These are phyloP conservation scores for Hydractinia echinata DNA, from an alignment of 30 jellyfish, hydroid and myxozoan species.

Conservation along the genomic window DNA sequence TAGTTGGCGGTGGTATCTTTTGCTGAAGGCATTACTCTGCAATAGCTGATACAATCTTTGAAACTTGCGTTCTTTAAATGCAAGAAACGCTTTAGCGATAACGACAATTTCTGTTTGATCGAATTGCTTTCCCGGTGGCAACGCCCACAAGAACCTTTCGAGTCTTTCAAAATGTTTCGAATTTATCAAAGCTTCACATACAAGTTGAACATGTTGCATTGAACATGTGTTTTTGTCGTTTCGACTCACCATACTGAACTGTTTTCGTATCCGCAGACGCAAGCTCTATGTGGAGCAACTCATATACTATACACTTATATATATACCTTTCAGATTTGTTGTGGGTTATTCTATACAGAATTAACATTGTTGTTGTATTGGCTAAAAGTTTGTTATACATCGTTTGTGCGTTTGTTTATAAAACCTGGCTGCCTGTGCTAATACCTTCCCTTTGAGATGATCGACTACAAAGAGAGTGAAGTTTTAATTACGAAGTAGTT, in stretches of 20 bases:
- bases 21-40: slow-evolving; percentile 53
- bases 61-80: slow-evolving; percentile 53
- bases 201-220: slow-evolving; percentile 43
- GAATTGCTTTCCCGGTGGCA: slow-evolving; percentile 50
- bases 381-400: too few relatives aligned
- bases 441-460: slow-evolving; percentile 1
- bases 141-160: slow-evolving; percentile 79
- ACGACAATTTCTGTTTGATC: slow-evolving; percentile 40
- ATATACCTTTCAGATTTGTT: too few relatives aligned
- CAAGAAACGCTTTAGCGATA: slow-evolving; percentile 60
- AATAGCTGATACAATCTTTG: slow-evolving; percentile 59
- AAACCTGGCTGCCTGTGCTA: slow-evolving; percentile 7
- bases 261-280: too few relatives aligned
- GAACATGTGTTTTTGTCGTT: background rate
- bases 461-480: background rate
- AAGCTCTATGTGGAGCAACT: too few relatives aligned
- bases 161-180: slow-evolving; percentile 74
- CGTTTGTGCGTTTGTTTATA: background rate
- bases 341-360: too few relatives aligned
- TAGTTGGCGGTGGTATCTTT: slow-evolving; percentile 64
- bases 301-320: too few relatives aligned
- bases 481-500: too few relatives aligned
- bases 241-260: too few relatives aligned
- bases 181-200: slow-evolving; percentile 69
- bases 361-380: too few relatives aligned